These are phyloP conservation scores for Eufriesea mexicana DNA, from an alignment of 1,140 invertebrate species.

Conservation along the genomic window DNA sequence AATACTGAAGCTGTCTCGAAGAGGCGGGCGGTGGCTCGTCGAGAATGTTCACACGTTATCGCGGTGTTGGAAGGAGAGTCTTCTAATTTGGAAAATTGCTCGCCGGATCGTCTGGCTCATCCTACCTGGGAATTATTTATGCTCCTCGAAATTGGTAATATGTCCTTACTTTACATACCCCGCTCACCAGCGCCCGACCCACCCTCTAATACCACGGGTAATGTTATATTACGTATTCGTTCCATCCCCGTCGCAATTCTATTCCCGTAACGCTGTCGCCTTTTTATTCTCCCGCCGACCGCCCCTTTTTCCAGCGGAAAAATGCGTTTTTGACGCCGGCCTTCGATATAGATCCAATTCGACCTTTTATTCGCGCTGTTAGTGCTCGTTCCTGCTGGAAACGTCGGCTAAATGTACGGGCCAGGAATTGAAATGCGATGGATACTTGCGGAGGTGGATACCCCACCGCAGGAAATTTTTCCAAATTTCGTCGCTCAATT, in stretches of 20 bases:
- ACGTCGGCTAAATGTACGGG: not conserved
- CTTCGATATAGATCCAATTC: slow-evolving; percentile 29
- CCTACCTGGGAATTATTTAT: slow-evolving; percentile 43
- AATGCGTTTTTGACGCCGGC: not conserved
- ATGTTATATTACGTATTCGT: slow-evolving; percentile 55
- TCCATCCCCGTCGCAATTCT: slow-evolving; percentile 28
- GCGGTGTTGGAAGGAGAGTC: slow-evolving; percentile 27
- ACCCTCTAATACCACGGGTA: slow-evolving; percentile 38
- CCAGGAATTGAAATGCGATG: not conserved
- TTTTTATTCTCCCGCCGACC: not conserved
- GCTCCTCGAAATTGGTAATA: slow-evolving; percentile 55
- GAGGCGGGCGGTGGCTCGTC: slow-evolving; percentile 19
- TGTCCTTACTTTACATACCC: slow-evolving; percentile 50
- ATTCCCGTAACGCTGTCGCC: not conserved
- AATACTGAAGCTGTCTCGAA: slow-evolving; percentile 31
- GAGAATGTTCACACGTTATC: slow-evolving; percentile 52
- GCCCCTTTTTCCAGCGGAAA: not conserved
- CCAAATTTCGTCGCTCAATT: not conserved
- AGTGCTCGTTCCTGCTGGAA: not conserved
- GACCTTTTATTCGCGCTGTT: not conserved
- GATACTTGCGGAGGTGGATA: too few relatives aligned
- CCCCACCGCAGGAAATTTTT: not conserved
- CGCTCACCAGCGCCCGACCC: too few relatives aligned
- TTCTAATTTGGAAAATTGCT: slow-evolving; percentile 56
- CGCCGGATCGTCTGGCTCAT: slow-evolving; percentile 34